Conservation (phyloP, 35 echinoderm and acorn worm genomes). For the Ophiothrix spiculata region DNA sequence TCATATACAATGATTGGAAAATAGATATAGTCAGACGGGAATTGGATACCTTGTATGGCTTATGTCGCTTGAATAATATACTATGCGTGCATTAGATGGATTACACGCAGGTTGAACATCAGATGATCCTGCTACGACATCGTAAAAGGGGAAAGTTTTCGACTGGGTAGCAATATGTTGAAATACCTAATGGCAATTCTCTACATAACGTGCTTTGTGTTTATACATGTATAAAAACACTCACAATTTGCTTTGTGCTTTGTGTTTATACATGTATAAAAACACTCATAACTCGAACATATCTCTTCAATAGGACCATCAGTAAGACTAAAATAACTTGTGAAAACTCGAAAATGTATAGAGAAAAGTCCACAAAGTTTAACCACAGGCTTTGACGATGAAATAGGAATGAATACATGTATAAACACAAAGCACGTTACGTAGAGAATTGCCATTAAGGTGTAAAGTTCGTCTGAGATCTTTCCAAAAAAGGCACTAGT, state of each 20-base stretch:
- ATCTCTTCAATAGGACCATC: neutral
- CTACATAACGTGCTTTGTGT: neutral
- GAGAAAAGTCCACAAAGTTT: constrained; percentile 33
- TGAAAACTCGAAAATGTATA: constrained; percentile 48
- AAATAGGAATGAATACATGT: constrained; percentile 25
- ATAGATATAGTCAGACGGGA: too few relatives aligned
- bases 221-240: neutral
- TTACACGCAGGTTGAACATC: neutral
- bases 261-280: too few relatives aligned
- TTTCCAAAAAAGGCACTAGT: constrained; percentile 6
- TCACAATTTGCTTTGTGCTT: too few relatives aligned
- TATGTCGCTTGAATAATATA: neutral
- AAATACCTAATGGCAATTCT: too few relatives aligned
- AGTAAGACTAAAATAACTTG: neutral
- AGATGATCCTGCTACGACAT: neutral
- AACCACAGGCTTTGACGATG: constrained; percentile 50
- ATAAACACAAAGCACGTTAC: neutral
- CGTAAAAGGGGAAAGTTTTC: neutral
- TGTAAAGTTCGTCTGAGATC: constrained; percentile 42
- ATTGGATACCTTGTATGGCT: too few relatives aligned
- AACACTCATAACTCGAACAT: too few relatives aligned
- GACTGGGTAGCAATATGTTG: neutral
- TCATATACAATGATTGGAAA: too few relatives aligned
- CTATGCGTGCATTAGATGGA: neutral
- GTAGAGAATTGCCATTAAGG: constrained; percentile 64